Evolutionary conservation across 2,888 invertebrate species (phyloP), one percentile per base, ranked within the genome.

Genomic region (Octonoba sinensis): DNA sequence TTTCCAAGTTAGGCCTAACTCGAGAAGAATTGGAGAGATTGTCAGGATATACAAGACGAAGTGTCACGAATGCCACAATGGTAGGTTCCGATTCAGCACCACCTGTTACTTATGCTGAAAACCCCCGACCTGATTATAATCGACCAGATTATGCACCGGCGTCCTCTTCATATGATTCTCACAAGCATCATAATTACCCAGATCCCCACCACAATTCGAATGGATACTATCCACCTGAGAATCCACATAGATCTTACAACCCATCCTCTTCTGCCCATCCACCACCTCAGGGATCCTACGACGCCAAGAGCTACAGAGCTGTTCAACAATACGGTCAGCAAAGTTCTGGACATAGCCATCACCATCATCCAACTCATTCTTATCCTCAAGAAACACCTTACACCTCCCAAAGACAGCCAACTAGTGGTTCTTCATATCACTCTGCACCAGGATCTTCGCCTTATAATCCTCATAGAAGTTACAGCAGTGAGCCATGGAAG

Each of bases 81-180:
- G 18, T 71, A 13, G 82, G 64, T 22, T 75, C 82, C 8, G 82
- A 70, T 46, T 82, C 82, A 6, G 54, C 65, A 2, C 82, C 54
- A 22, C 8, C 82, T 11, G 51, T 76, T 47, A 74, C 82, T 0
- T 82, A 82, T 66, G 76, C 82, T n/a, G 82, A 75, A 47, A 66
- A 71, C 47, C 82, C 82, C 3, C n/a, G 75, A 46, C 59, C 47
- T 13, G 60, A 82, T 24, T 62, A 82, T 8, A 51, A 51, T 1
- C 59, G 47, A 0, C 20, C 57, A 24, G 64, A 64, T 18, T 74
- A 73, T 18, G 22, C 2, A 6, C 69, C 56, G 1, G 18, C 16
- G 1, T 66, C 73, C 16, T 27, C 67, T 16, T 18, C 59, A 46
- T 65, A 69, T 24, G 74, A 75, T 1, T 13, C 51, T 0, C 44